Percentiles rank a stretch among this genome's conserved stretches.
Evolutionary conservation across 2,888 invertebrate genomes (phyloP).

Genomic region (Limnephilus marmoratus): DNA sequence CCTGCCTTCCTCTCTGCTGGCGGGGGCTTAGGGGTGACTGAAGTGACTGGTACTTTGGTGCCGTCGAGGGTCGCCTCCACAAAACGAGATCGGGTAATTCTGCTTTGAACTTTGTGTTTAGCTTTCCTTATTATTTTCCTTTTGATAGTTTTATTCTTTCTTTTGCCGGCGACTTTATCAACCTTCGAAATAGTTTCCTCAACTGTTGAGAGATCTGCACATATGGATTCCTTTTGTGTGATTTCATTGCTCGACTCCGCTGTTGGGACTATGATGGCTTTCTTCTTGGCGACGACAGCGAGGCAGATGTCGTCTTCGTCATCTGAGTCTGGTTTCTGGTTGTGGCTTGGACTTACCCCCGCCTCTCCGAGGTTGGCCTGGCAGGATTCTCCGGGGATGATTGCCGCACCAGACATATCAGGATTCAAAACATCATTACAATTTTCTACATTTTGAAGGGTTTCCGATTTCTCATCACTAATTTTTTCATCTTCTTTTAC

Average conservation of each 20-base stretch:
- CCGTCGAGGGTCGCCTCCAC: conserved; percentile 13
- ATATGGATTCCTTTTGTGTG: background rate
- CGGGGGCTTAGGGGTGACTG: background rate
- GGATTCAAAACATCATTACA: conserved; percentile 60
- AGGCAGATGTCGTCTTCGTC: conserved; percentile 64
- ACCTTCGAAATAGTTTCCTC: background rate
- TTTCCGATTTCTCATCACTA: conserved; percentile 47
- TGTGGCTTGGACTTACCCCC: background rate
- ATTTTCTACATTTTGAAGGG: conserved; percentile 43
- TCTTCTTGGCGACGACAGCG: conserved; percentile 61
- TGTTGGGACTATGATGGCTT: background rate
- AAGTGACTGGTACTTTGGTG: background rate
- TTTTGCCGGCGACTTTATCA: background rate
- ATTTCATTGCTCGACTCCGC: background rate
- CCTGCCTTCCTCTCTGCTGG: background rate
- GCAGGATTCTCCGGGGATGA: conserved; percentile 61
- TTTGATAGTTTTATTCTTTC: conserved; percentile 12
- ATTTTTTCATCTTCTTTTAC: conserved; percentile 41
- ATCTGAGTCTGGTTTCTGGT: conserved; percentile 58
- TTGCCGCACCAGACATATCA: conserved; percentile 61
- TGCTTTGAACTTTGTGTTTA: conserved; percentile 22
- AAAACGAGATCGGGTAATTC: background rate
- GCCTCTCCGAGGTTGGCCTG: conserved; percentile 60
- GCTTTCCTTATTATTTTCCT: background rate
- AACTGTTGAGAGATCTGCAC: background rate